Percentiles rank a stretch among this genome's conserved stretches.
Evolutionary conservation across 2,113 vertebrate genomes (phyloP).

Genomic region (Lophura nycthemera): DNA sequence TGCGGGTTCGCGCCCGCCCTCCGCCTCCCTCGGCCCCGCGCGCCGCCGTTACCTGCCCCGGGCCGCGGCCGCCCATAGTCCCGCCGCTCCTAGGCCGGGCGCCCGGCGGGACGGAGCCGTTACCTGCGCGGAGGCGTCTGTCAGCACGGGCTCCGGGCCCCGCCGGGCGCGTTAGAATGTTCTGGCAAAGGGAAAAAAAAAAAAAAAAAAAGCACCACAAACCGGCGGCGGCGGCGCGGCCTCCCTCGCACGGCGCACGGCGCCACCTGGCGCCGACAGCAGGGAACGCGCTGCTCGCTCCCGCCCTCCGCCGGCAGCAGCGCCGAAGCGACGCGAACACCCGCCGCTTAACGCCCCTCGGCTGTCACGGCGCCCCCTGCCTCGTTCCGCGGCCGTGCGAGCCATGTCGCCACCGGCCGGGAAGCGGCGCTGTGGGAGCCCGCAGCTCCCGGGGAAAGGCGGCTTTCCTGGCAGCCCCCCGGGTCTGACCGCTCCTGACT

Average conservation of each 20-base stretch:
- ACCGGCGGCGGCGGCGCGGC: not conserved
- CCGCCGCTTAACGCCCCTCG: not conserved
- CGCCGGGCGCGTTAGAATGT: not conserved
- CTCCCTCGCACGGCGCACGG: not conserved
- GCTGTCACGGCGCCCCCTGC: rapidly evolving
- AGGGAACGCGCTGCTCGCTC: not conserved
- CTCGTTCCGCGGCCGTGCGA: not conserved
- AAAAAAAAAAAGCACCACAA: not conserved
- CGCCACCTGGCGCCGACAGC: not conserved
- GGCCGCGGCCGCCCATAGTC: rapidly evolving
- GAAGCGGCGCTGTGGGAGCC: too few relatives aligned
- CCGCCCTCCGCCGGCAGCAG: too few relatives aligned
- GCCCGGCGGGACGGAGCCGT: not conserved
- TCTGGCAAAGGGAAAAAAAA: not conserved
- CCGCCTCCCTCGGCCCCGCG: not conserved
- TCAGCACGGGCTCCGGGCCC: not conserved
- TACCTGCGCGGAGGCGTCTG: rapidly evolving
- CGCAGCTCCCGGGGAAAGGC: not conserved
- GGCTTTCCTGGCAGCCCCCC: not conserved
- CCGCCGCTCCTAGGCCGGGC: not conserved
- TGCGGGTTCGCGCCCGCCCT: not conserved
- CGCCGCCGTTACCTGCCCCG: not conserved
- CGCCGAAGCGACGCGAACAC: too few relatives aligned
- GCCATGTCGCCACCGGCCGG: rapidly evolving
- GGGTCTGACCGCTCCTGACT: not conserved